A percentile compares a stretch with the other conserved stretches of the same genome.
phyloP scores from a whole-genome alignment of 1,140 invertebrate species.

The Solenopsis invicta region DNA sequence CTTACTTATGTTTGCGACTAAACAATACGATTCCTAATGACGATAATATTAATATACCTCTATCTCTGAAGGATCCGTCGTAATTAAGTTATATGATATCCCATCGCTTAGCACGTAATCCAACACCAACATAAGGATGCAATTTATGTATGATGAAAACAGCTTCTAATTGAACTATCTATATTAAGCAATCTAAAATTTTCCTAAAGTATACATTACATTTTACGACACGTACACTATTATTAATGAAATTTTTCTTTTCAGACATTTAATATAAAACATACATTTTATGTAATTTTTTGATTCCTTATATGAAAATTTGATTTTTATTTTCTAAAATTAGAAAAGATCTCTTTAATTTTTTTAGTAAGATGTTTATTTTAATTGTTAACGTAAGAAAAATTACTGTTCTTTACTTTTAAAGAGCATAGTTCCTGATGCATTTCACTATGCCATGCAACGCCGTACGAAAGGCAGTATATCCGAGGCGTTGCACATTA shows the following conservation, averaged over 20 bases:
- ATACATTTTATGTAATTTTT: neutral
- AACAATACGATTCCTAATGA: conserved; percentile 28
- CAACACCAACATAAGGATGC: conserved; percentile 6
- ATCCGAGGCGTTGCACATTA: conserved; percentile 34
- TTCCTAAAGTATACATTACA: neutral
- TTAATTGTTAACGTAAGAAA: neutral
- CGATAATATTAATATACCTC: conserved; percentile 41
- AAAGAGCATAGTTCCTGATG: conserved; percentile 25
- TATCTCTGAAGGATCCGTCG: conserved; percentile 40
- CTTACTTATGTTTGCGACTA: conserved; percentile 12
- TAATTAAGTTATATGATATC: conserved; percentile 51
- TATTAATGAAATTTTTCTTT: neutral
- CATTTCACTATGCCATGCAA: neutral
- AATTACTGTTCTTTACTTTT: neutral
- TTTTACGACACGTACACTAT: neutral
- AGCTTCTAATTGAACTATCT: conserved; percentile 10
- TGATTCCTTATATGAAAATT: neutral
- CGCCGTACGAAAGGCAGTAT: neutral
- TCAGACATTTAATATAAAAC: neutral
- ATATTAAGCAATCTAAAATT: neutral
- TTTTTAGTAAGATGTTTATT: neutral
- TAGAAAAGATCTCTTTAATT: neutral
- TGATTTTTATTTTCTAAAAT: neutral
- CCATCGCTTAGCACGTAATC: conserved; percentile 4
- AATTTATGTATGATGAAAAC: conserved; percentile 20